Evolutionary conservation across 2,797 vertebrate species (phyloP).

Genomic region (Crocodylus rhombifer): DNA sequence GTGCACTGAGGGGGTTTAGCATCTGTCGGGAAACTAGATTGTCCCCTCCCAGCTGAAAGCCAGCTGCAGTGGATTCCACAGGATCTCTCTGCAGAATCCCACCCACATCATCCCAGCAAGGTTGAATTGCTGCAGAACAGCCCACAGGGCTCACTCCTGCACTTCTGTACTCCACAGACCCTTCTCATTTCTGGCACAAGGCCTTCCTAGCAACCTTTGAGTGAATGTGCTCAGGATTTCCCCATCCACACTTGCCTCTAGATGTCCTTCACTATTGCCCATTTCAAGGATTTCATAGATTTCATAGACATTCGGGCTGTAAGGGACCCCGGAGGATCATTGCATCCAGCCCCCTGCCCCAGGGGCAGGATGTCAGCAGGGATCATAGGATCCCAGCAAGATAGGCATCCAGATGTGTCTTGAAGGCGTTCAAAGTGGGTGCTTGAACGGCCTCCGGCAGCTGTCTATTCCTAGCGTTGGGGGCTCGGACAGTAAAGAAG

Average conservation of each 20-base stretch:
- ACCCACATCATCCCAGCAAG: not conserved
- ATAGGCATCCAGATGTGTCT: too few relatives aligned
- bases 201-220: not conserved
- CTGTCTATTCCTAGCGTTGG: too few relatives aligned
- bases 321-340: too few relatives aligned
- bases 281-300: not conserved
- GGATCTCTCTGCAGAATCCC: conserved; percentile 9
- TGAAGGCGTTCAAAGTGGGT: too few relatives aligned
- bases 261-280: not conserved
- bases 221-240: not conserved
- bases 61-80: conserved; percentile 11
- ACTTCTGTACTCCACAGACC: not conserved
- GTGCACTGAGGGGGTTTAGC: not conserved
- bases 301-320: too few relatives aligned
- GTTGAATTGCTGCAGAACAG: not conserved
- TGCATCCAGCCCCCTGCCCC: too few relatives aligned
- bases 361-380: too few relatives aligned
- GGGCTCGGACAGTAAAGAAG: too few relatives aligned
- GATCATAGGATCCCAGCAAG: too few relatives aligned
- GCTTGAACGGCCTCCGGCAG: too few relatives aligned
- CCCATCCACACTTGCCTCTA: not conserved
- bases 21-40: not conserved
- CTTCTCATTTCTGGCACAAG: not conserved
- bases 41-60: conserved; percentile 40
- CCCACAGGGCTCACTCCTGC: not conserved